phyloP scores from a whole-genome alignment of 1,140 invertebrate genomes.

The Nixonia krombeini region DNA sequence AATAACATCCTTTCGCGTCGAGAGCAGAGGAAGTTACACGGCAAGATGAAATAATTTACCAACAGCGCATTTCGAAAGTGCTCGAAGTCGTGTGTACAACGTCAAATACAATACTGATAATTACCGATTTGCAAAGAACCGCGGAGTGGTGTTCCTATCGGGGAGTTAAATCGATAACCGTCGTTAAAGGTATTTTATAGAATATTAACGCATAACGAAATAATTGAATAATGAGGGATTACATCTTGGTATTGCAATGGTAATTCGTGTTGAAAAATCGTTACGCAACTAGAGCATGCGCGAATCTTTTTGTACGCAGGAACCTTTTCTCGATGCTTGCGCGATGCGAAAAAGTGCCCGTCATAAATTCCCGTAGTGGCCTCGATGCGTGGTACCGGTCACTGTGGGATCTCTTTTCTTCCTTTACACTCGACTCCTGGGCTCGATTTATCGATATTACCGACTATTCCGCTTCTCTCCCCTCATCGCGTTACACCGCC shows the following conservation, averaged over 20 bases:
- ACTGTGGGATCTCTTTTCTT: slow-evolving; percentile 47
- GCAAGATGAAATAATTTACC: slow-evolving; percentile 1
- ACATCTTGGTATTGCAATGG: no score
- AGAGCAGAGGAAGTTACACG: slow-evolving; percentile 10
- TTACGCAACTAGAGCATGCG: slow-evolving; percentile 22
- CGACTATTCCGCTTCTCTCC: not conserved
- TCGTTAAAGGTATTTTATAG: no score
- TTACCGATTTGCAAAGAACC: not conserved
- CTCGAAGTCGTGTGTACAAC: not conserved
- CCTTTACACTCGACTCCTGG: slow-evolving; percentile 48
- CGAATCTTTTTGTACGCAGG: slow-evolving; percentile 9
- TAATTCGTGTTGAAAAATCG: slow-evolving; percentile 6
- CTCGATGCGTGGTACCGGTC: slow-evolving; percentile 50
- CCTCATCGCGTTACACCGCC: not conserved
- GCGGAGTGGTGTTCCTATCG: not conserved
- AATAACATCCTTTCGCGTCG: slow-evolving; percentile 11
- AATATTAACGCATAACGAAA: not conserved
- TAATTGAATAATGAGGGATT: not conserved
- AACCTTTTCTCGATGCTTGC: slow-evolving; percentile 8
- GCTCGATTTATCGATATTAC: slow-evolving; percentile 63
- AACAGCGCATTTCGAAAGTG: not conserved
- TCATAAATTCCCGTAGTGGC: slow-evolving; percentile 58
- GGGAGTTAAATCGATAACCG: no score
- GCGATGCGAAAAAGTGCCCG: slow-evolving; percentile 49
- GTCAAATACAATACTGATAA: slow-evolving; percentile 3